Base-by-base conservation (phyloP, 2,113 vertebrate genomes). In the Macroglossus sobrinus region DNA sequence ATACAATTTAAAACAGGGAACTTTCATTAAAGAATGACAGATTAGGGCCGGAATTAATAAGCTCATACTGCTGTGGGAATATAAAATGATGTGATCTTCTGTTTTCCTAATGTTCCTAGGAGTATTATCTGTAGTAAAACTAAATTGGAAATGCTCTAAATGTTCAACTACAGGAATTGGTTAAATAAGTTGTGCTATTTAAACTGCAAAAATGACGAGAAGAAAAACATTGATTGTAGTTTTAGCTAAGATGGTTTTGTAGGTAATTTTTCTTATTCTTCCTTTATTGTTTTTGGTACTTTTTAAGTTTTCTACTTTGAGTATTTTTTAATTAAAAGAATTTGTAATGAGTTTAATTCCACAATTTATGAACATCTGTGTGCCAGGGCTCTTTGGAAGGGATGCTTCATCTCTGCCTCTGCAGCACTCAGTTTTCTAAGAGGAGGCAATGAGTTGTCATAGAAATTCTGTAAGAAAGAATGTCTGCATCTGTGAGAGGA, bases 261-360 rank as follows among this genome's bases (percentile, higher is more conserved):
- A 35, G 15, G 12, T 86, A n/a, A 71, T 53, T 66, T 84, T 91
- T 69, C 4, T 18, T n/a, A 84, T 78, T 8, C 38, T 80, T 74
- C 10, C 80, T 91, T 68, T 8, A 28, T 76, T 84, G 47, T 33
- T 50, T 59, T 68, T 50, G 81, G 1, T 82, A 57, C n/a, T 84
- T 28, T 72, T 45, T 0, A 8, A 24, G 15, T 59, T 94, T 87
- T 89, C 26, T 84, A 24, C 28, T 64, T 89, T 66, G 64, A 86
- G 68, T 90, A 28, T 28, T 63, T 93, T 87, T 95, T 91, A 90
- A 86, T 89, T 28, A 76, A 93, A 82, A 66, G 40, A 57, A 64
- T 13, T 38, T 87, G 12, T 22, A n/a, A 61, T 86, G 55, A 84
- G 7, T 75, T 63, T 45, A 89, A 21, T 75, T 71, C 15, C 22